Conservation (phyloP, 1,140 invertebrate species). For the Aphidius ervi region DNA sequence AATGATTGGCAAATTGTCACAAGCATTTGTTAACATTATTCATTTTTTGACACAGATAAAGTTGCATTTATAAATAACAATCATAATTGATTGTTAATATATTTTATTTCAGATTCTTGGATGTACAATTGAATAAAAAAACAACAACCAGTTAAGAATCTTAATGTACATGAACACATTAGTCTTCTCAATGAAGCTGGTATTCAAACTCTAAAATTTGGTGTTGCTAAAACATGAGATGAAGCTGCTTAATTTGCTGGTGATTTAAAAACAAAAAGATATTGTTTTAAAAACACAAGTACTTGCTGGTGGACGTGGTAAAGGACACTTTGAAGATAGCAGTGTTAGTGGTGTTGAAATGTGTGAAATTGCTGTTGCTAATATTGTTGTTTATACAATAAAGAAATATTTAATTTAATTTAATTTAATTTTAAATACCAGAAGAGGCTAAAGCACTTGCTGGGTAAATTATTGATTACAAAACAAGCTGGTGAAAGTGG, state of each 20-base stretch:
- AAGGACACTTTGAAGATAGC: conserved; percentile 88
- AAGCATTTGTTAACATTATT: too few species aligned
- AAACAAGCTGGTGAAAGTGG: conserved; percentile 95
- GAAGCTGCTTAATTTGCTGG: conserved; percentile 80
- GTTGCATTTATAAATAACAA: too few species aligned
- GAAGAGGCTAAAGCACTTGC: conserved; percentile 81
- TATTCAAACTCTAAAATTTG: conserved; percentile 90
- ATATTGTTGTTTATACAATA: conserved; percentile 1
- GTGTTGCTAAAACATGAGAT: conserved; percentile 79
- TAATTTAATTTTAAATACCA: conserved; percentile 59
- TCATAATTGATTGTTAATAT: too few species aligned
- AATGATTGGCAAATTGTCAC: too few species aligned
- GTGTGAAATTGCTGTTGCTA: too few species aligned
- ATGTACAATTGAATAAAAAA: conserved; percentile 49
- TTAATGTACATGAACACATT: conserved; percentile 94
- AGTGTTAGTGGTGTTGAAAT: conserved; percentile 89
- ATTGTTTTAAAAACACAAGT: conserved; percentile 96
- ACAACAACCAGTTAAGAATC: conserved; percentile 65
- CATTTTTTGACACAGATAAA: too few species aligned
- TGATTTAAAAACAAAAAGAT: conserved; percentile 77
- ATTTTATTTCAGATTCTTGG: conserved; percentile 50
- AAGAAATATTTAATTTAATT: conserved; percentile 12
- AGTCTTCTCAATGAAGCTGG: conserved; percentile 77
- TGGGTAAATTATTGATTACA: conserved; percentile 86
- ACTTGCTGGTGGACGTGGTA: conserved; percentile 92